Percentiles rank a stretch among this genome's conserved stretches.
Evolutionary conservation across 2,797 vertebrate species (phyloP).

Genomic region (Podarcis siculus): DNA sequence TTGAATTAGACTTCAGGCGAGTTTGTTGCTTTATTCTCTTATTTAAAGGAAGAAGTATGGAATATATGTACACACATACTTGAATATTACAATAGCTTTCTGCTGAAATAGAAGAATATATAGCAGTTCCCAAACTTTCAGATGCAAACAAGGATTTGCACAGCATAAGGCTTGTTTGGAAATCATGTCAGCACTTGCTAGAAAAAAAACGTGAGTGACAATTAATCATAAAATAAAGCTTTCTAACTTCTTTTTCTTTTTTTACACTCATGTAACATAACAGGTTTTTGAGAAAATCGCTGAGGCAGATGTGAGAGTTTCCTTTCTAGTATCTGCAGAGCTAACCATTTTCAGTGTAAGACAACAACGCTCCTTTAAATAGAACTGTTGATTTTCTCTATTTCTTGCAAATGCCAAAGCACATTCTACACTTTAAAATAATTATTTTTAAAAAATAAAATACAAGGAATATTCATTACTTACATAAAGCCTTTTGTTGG

Average conservation of each 20-base stretch:
- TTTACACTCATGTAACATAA: conserved; percentile 73
- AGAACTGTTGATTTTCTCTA: conserved; percentile 69
- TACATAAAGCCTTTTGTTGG: conserved; percentile 65
- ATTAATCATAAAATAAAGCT: conserved; percentile 78
- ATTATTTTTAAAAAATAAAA: conserved; percentile 20
- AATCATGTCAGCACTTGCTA: conserved; percentile 80
- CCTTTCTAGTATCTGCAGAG: conserved; percentile 54
- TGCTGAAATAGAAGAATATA: conserved; percentile 70
- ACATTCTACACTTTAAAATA: conserved; percentile 8
- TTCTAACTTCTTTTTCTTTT: conserved; percentile 15
- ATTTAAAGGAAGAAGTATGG: conserved; percentile 76
- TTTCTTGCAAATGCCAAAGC: conserved; percentile 36
- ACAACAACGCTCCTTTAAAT: conserved; percentile 73
- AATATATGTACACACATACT: conserved; percentile 64
- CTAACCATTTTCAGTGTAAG: conserved; percentile 76
- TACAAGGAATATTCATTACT: conserved; percentile 68
- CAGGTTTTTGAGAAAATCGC: conserved; percentile 73
- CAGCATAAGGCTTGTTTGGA: conserved; percentile 67
- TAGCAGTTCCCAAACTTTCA: conserved; percentile 77
- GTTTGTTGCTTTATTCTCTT: conserved; percentile 23
- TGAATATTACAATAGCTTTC: conserved; percentile 78
- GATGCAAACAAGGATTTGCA: conserved; percentile 67
- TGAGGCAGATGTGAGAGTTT: conserved; percentile 70
- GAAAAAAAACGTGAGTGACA: conserved; percentile 82
- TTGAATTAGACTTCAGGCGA: conserved; percentile 78